phyloP scores from a whole-genome alignment of 2,113 vertebrate genomes.

The Nesoenas mayeri region DNA sequence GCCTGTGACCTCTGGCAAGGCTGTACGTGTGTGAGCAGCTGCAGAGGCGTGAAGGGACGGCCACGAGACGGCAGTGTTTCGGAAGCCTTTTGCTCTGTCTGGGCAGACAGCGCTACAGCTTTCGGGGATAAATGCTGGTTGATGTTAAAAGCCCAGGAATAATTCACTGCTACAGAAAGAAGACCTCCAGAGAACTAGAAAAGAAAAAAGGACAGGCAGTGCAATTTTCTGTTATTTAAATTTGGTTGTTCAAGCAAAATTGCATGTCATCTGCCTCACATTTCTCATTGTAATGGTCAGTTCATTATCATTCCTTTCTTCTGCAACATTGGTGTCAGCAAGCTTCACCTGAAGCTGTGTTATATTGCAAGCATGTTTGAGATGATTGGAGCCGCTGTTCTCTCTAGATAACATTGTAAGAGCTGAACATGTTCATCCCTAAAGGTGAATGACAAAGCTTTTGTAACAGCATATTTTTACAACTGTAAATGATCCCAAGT shows the following conservation, averaged over 20 bases:
- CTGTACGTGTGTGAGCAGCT: background rate
- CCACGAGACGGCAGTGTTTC: slow-evolving; percentile 8
- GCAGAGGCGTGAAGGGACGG: background rate
- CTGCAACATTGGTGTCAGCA: background rate
- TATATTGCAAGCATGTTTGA: slow-evolving; percentile 8
- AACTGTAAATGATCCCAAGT: slow-evolving; percentile 26
- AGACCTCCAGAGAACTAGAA: background rate
- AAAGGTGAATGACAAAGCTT: slow-evolving; percentile 42
- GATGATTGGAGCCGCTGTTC: slow-evolving; percentile 30
- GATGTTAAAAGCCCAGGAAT: background rate
- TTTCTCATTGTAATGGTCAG: background rate
- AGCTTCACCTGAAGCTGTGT: background rate
- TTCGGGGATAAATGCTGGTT: rapidly evolving
- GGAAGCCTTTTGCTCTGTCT: background rate
- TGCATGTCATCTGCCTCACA: background rate
- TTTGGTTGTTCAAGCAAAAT: background rate
- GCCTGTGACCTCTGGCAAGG: background rate
- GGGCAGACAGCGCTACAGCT: background rate
- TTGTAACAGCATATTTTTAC: slow-evolving; percentile 32
- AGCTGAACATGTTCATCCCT: background rate
- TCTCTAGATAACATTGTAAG: slow-evolving; percentile 65
- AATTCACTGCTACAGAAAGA: background rate
- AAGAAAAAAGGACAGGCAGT: background rate
- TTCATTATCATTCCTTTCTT: background rate
- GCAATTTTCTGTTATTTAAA: slow-evolving; percentile 2